Evolutionary conservation across 2,888 invertebrate genomes (phyloP), one percentile per base, ranked within the genome.

Genomic region (Scaptomyza reducta): DNA sequence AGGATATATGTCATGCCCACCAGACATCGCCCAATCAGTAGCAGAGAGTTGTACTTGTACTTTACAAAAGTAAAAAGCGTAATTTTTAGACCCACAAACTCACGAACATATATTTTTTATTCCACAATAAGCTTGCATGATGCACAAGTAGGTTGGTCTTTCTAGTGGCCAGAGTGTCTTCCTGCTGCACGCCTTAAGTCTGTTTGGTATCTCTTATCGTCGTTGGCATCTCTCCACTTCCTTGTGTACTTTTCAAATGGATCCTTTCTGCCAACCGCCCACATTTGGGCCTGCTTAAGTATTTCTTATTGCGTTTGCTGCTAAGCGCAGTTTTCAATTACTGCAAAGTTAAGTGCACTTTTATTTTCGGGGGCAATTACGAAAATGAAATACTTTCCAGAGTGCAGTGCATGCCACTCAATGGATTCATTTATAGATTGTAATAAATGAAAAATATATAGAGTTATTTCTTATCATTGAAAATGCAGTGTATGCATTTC

Each of bases 1-100:
- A 89, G 87, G 79, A 87, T 89, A 81, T 77, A 68, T 82, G 88
- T 83, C 89, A 82, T 46, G 68, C 56, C 53, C 67, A 33, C 47
- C 56, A 56, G 74, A 59, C 67, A 57, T 44, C 58, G 67, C 50
- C 72, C 58, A 77, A 74, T 77, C 77, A 74, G 70, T 29, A 46
- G 62, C 65, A 49, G 49, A 49, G 18, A 70, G 54, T n/a, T 53
- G 53, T 18, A 42, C 50, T 58, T 45, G 35, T 42, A 10, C 49
- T 57, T 44, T 44, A 35, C 27, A 11, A 38, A n/a, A 57, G 13
- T 41, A 55, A 42, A 49, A 45, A 45, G 44, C 50, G 53, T 62
- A 10, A 51, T 57, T 65, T 65, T 58, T 56, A 51, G 55, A 53
- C 35, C 42, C 38, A 7, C 38, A 14, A 35, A 35, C 35, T n/a